Evolutionary conservation across 1,140 invertebrate species (phyloP).

Genomic region (Protaetia brevitarsis): DNA sequence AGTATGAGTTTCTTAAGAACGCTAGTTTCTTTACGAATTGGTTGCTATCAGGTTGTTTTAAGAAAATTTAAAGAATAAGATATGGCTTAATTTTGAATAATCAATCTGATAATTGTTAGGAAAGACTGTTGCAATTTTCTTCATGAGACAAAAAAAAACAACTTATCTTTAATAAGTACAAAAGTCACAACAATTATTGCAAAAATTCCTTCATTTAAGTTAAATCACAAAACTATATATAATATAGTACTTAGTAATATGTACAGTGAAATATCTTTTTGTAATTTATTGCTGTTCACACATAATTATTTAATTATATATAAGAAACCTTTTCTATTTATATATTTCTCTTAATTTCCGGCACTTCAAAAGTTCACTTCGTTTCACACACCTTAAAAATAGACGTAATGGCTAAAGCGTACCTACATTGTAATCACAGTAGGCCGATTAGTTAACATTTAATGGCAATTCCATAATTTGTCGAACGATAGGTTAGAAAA

Average conservation of each 20-base stretch:
- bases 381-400: slow-evolving; percentile 13
- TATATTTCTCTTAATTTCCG: slow-evolving; percentile 15
- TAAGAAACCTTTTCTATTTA: too few relatives aligned
- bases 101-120: too few relatives aligned
- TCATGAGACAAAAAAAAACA: background rate
- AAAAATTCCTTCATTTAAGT: slow-evolving; percentile 20
- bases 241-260: slow-evolving; percentile 4
- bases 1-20: too few relatives aligned
- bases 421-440: slow-evolving; percentile 8
- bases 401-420: slow-evolving; percentile 16
- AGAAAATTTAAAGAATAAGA: too few relatives aligned
- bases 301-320: background rate
- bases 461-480: slow-evolving; percentile 15
- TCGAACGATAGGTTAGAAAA: slow-evolving; percentile 1
- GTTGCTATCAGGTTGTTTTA: too few relatives aligned
- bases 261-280: slow-evolving; percentile 5
- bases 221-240: slow-evolving; percentile 22
- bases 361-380: slow-evolving; percentile 19
- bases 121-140: slow-evolving; percentile 1
- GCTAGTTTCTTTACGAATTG: too few relatives aligned
- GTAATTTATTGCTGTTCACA: slow-evolving; percentile 22
- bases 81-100: too few relatives aligned
- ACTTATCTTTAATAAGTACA: slow-evolving; percentile 5
- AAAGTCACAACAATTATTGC: slow-evolving; percentile 25
- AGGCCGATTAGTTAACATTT: slow-evolving; percentile 2